phyloP scores from a whole-genome alignment of 2,113 vertebrate genomes.

The Accipiter cooperii region DNA sequence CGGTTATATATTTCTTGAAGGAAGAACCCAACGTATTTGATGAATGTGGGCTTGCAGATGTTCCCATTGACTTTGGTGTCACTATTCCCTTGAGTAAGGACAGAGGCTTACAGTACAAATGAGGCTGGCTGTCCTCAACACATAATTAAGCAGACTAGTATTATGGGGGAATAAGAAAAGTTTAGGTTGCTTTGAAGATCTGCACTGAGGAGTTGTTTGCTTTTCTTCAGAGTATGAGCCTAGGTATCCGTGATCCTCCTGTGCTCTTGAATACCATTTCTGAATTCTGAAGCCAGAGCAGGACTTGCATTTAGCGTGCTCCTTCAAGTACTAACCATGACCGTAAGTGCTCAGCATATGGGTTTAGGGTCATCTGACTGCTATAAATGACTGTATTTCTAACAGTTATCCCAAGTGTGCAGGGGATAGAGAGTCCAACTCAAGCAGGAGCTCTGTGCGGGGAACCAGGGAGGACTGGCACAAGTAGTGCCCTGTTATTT shows the following conservation, averaged over 20 bases:
- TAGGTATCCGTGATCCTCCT: neutral
- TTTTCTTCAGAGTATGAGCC: neutral
- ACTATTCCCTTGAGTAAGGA: neutral
- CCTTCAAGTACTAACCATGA: neutral
- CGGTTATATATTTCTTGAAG: neutral
- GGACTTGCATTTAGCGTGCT: neutral
- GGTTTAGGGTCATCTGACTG: neutral
- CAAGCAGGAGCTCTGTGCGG: neutral
- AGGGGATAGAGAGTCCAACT: neutral
- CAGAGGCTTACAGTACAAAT: neutral
- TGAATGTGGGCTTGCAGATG: neutral
- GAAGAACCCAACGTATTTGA: neutral
- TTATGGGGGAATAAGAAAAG: neutral
- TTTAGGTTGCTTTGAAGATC: neutral
- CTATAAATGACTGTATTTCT: neutral
- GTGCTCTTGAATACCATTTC: neutral
- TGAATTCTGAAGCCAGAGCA: neutral
- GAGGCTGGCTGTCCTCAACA: neutral
- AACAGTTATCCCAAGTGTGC: rapidly evolving
- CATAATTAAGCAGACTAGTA: neutral
- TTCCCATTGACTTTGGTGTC: neutral
- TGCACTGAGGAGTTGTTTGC: neutral
- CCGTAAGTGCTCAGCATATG: neutral
- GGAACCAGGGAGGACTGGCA: neutral
- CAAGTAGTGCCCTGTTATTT: neutral